A percentile compares a stretch with the other conserved stretches of the same genome.
Conservation (phyloP, 2,797 vertebrate species). For the Anguilla anguilla region DNA sequence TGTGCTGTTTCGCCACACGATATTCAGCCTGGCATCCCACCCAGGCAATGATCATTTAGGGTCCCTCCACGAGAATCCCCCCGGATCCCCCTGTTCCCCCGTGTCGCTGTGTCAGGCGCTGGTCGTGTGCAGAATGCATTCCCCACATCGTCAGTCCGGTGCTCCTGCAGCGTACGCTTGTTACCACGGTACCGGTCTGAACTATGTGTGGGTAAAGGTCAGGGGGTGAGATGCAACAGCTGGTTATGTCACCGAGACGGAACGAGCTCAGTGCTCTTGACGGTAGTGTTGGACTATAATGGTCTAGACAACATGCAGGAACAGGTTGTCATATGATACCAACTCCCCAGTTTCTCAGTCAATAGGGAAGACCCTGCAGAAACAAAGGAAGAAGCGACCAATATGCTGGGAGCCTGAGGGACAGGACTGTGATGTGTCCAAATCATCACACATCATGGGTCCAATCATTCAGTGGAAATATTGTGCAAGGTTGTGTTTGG, state of each 20-base stretch:
- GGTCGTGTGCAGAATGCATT: neutral
- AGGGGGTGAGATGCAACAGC: slow-evolving; percentile 43
- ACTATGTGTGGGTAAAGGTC: slow-evolving; percentile 49
- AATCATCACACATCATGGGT: neutral
- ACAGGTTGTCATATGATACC: slow-evolving; percentile 60
- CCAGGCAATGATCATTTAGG: slow-evolving; percentile 34
- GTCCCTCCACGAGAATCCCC: slow-evolving; percentile 19
- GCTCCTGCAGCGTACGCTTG: neutral
- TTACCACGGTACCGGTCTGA: slow-evolving; percentile 27
- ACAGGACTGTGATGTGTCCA: neutral
- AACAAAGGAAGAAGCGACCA: slow-evolving; percentile 53
- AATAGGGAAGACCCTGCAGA: slow-evolving; percentile 63
- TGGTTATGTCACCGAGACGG: slow-evolving; percentile 56
- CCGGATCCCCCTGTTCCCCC: neutral
- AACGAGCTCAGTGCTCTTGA: slow-evolving; percentile 56
- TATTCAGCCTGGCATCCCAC: slow-evolving; percentile 33
- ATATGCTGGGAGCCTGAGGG: neutral
- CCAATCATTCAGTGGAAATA: neutral
- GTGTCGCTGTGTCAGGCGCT: neutral
- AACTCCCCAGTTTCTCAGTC: slow-evolving; percentile 38
- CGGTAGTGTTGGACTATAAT: slow-evolving; percentile 63
- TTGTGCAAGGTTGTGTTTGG: neutral
- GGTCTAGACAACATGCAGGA: slow-evolving; percentile 62
- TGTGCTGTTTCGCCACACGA: slow-evolving; percentile 48
- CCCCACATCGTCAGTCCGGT: neutral